These are phyloP conservation scores for Acanthurus tractus DNA, from an alignment of 2,797 vertebrate species.

Conservation along the genomic window DNA sequence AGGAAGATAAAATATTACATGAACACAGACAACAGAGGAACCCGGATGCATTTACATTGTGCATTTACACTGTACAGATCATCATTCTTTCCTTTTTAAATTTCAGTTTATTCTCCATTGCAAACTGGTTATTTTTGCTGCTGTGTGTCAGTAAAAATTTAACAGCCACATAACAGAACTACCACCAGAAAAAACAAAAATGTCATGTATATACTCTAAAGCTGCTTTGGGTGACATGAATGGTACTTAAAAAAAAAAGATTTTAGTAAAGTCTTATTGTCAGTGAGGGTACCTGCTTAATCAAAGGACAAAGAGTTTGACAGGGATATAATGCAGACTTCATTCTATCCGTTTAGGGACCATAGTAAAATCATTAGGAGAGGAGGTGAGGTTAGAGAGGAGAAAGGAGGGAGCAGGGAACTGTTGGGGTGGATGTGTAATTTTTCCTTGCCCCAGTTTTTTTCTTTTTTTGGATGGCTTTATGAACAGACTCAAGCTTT, in stretches of 20 bases:
- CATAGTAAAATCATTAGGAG: background rate
- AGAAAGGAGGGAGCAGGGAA: background rate
- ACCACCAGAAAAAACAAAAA: background rate
- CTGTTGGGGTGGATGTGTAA: background rate
- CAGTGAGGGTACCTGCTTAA: conserved; percentile 12
- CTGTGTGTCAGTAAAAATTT: conserved; percentile 29
- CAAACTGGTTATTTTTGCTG: conserved; percentile 43
- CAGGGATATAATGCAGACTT: background rate
- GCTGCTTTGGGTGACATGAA: conserved; percentile 15
- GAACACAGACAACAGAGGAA: conserved; percentile 29
- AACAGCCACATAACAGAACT: conserved; percentile 31
- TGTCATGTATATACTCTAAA: background rate
- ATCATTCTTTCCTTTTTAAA: conserved; percentile 14
- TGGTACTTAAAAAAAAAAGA: background rate
- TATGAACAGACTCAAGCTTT: too few relatives aligned
- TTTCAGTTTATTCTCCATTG: conserved; percentile 36
- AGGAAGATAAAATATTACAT: conserved; percentile 46
- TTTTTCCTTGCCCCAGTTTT: background rate
- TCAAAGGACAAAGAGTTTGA: background rate
- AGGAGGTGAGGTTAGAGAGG: background rate
- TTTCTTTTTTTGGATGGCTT: too few relatives aligned
- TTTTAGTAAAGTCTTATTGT: background rate
- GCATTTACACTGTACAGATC: conserved; percentile 61
- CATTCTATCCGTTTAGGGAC: background rate
- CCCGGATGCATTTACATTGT: conserved; percentile 59